Conservation (phyloP, 2,113 vertebrate genomes). For the Toxotes chatareus region DNA sequence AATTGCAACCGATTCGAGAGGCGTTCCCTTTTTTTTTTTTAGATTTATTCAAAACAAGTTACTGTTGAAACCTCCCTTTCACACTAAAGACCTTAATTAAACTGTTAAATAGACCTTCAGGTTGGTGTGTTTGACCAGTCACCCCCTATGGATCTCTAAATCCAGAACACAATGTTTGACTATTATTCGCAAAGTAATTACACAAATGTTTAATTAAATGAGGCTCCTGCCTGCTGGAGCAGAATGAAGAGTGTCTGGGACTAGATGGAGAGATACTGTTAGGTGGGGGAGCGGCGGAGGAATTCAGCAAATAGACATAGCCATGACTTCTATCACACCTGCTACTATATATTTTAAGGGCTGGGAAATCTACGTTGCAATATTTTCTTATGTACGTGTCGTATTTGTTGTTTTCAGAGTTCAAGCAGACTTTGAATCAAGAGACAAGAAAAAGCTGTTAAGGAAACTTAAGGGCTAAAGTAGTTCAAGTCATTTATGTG, state of each 20-base stretch:
- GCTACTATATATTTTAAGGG: slow-evolving; percentile 53
- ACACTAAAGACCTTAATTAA: slow-evolving; percentile 69
- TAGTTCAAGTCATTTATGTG: not conserved
- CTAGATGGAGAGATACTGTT: slow-evolving; percentile 21
- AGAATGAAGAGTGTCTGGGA: slow-evolving; percentile 29
- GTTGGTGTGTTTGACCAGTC: slow-evolving; percentile 45
- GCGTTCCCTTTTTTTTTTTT: slow-evolving; percentile 6
- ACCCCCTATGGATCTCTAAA: slow-evolving; percentile 45
- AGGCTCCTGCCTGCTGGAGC: not conserved
- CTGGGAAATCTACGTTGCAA: slow-evolving; percentile 63
- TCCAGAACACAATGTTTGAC: slow-evolving; percentile 62
- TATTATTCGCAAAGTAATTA: slow-evolving; percentile 67
- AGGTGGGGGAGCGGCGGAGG: slow-evolving; percentile 10
- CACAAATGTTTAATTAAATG: slow-evolving; percentile 68
- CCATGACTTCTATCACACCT: slow-evolving; percentile 26
- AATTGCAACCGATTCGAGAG: not conserved
- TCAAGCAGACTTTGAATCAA: not conserved
- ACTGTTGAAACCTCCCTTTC: slow-evolving; percentile 41
- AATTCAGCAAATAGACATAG: not conserved
- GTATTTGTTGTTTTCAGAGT: slow-evolving; percentile 24
- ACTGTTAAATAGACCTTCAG: slow-evolving; percentile 66
- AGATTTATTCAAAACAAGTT: slow-evolving; percentile 14
- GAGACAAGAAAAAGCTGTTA: not conserved
- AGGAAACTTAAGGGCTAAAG: slow-evolving; percentile 59
- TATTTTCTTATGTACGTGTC: slow-evolving; percentile 32